These are phyloP conservation scores for Charadrius vociferus DNA, from an alignment of 2,113 vertebrate genomes.

Conservation along the genomic window DNA sequence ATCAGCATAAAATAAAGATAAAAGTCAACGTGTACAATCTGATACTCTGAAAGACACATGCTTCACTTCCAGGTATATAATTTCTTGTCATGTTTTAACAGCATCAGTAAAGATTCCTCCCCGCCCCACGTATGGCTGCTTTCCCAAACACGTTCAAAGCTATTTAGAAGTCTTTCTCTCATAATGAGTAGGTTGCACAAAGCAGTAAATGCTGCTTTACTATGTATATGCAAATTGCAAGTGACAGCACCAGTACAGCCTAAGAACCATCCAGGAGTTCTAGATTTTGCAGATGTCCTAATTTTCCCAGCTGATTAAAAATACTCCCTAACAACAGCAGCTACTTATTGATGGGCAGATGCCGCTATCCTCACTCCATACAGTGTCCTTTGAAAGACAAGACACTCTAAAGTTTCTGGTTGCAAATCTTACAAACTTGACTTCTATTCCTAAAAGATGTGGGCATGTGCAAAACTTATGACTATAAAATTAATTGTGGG, in stretches of 20 bases:
- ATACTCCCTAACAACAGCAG: neutral
- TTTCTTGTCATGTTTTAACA: neutral
- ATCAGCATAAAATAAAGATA: neutral
- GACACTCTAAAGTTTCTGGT: neutral
- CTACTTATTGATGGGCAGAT: neutral
- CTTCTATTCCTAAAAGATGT: neutral
- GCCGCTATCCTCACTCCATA: neutral
- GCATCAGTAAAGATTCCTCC: neutral
- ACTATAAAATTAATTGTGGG: neutral
- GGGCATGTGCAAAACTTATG: neutral
- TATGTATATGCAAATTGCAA: neutral
- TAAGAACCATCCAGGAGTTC: neutral
- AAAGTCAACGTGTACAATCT: neutral
- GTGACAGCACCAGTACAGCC: neutral
- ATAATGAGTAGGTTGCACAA: neutral
- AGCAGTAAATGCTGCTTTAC: neutral
- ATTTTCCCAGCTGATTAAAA: neutral
- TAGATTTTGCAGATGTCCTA: neutral
- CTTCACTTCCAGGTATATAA: neutral
- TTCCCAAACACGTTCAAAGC: neutral
- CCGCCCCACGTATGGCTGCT: neutral
- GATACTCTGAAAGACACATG: neutral
- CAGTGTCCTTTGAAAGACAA: neutral
- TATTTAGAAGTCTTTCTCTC: neutral
- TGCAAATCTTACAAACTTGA: neutral